phyloP scores from a whole-genome alignment of 2,888 invertebrate species.

The Choreutis nemorana region DNA sequence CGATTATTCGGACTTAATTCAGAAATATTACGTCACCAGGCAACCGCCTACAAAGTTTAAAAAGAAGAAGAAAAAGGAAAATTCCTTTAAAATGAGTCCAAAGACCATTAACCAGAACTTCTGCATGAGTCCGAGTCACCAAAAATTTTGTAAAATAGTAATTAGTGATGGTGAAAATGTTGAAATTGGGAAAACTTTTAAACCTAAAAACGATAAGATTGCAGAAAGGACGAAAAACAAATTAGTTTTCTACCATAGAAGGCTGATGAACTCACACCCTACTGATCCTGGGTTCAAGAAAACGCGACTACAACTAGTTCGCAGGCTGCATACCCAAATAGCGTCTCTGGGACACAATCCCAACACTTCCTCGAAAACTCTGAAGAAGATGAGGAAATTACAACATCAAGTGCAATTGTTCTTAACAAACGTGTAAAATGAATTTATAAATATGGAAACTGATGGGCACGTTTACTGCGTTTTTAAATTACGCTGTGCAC shows the following conservation, averaged over 20 bases:
- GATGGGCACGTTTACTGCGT: too few relatives aligned
- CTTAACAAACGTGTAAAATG: slow-evolving; percentile 40
- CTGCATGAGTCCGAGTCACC: not conserved
- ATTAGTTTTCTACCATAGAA: slow-evolving; percentile 24
- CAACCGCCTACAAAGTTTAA: slow-evolving; percentile 9
- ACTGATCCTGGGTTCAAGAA: slow-evolving; percentile 23
- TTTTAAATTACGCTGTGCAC: too few relatives aligned
- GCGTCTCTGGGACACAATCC: slow-evolving; percentile 20
- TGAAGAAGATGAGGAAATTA: slow-evolving; percentile 34
- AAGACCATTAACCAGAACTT: not conserved
- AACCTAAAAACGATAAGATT: slow-evolving; percentile 7
- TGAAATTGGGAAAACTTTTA: not conserved
- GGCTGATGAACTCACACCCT: slow-evolving; percentile 21
- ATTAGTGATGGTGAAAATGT: not conserved
- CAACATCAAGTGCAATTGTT: slow-evolving; percentile 35
- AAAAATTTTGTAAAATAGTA: too few relatives aligned
- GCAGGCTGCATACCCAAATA: slow-evolving; percentile 27
- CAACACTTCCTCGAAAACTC: slow-evolving; percentile 23
- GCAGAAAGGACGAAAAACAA: slow-evolving; percentile 17
- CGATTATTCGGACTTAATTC: slow-evolving; percentile 41
- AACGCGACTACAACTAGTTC: slow-evolving; percentile 21
- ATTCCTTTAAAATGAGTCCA: not conserved
- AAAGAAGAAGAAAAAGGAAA: slow-evolving; percentile 13
- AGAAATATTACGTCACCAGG: slow-evolving; percentile 26
- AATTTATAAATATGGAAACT: too few relatives aligned